Evolutionary conservation across 2,797 vertebrate species (phyloP).

Genomic region (Xenentodon cancila): DNA sequence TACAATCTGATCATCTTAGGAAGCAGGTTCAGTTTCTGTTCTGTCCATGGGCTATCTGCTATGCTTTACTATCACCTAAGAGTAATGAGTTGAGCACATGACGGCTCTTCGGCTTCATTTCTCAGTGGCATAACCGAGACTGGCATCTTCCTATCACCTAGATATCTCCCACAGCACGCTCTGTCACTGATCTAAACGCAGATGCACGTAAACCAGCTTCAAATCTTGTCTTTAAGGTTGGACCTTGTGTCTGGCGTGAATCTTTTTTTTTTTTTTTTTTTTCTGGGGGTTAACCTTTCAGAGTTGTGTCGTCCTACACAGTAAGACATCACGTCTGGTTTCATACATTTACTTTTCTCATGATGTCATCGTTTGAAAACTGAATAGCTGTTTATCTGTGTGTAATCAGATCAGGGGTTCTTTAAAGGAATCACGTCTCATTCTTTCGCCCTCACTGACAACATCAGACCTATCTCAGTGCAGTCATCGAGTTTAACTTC

Average conservation of each 20-base stretch:
- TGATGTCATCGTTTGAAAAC: slow-evolving; percentile 40
- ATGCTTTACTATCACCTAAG: background rate
- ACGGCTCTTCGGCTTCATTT: slow-evolving; percentile 6
- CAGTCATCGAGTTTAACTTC: slow-evolving; percentile 56
- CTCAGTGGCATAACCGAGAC: background rate
- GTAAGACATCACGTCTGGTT: background rate
- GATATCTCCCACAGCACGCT: background rate
- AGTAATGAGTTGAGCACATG: slow-evolving; percentile 5
- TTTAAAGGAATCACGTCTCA: slow-evolving; percentile 68
- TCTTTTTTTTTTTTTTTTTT: too few species aligned
- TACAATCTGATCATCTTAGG: background rate
- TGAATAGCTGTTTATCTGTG: slow-evolving; percentile 53
- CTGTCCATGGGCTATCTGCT: background rate
- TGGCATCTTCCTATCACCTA: background rate
- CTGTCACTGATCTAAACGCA: slow-evolving; percentile 4
- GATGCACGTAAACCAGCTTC: background rate
- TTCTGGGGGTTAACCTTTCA: too few species aligned
- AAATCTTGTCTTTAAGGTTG: background rate
- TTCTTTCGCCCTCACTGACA: slow-evolving; percentile 69
- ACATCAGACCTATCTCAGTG: slow-evolving; percentile 46
- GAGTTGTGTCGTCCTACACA: background rate
- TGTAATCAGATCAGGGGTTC: slow-evolving; percentile 57
- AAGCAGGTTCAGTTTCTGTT: slow-evolving; percentile 38
- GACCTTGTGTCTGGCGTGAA: too few species aligned
- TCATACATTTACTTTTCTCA: background rate